Evolutionary conservation across 2,888 invertebrate species (phyloP).

Genomic region (Morpho achilles): DNA sequence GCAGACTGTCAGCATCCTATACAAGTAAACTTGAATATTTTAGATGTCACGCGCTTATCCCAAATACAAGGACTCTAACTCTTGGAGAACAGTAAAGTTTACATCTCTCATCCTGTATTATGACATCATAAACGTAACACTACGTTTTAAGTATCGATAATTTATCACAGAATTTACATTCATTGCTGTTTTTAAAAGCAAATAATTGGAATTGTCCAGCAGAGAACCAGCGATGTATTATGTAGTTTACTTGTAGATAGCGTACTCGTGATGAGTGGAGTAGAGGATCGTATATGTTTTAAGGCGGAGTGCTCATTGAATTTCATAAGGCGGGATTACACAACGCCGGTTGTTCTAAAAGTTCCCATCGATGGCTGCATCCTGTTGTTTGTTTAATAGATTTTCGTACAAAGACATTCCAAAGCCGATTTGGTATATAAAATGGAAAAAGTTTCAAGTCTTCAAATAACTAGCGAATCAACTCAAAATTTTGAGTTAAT

Average conservation of each 20-base stretch:
- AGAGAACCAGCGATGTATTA: conserved; percentile 13
- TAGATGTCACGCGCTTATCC: conserved; percentile 22
- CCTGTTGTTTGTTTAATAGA: conserved; percentile 26
- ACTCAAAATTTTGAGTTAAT: no score
- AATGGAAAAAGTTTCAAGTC: not conserved
- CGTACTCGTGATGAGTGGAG: conserved; percentile 5
- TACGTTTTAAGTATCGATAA: not conserved
- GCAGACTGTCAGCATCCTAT: conserved; percentile 9
- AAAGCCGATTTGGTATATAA: conserved; percentile 20
- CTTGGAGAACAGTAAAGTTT: conserved; percentile 20
- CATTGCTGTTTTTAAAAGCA: conserved; percentile 8
- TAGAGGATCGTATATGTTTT: conserved; percentile 22
- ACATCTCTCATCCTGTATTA: conserved; percentile 6
- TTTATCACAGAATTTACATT: not conserved
- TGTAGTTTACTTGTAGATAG: not conserved
- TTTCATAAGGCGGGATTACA: conserved; percentile 34
- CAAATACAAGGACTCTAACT: conserved; percentile 20
- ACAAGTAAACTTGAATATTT: conserved; percentile 22
- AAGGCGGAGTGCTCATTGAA: conserved; percentile 31
- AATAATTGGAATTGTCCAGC: not conserved
- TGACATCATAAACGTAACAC: conserved; percentile 2
- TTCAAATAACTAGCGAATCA: no score
- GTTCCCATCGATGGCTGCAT: conserved; percentile 24
- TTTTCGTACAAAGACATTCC: conserved; percentile 13
- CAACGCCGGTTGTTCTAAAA: conserved; percentile 27